phyloP scores from a whole-genome alignment of 2,797 vertebrate species.

The Pangasius djambal region DNA sequence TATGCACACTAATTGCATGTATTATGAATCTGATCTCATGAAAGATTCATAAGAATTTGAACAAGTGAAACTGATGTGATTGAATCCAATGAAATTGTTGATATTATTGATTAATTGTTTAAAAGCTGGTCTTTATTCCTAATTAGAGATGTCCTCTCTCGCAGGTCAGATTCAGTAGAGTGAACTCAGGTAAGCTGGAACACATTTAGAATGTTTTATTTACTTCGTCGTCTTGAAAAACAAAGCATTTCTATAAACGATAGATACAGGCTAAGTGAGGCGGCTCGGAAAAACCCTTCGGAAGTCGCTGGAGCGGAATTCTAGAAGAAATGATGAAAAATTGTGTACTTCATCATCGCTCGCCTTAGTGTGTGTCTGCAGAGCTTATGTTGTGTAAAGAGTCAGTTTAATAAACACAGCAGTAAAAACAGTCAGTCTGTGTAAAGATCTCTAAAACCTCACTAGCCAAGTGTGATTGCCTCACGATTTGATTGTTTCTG shows the following conservation, averaged over 20 bases:
- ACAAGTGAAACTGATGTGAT: neutral
- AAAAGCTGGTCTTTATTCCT: neutral
- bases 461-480: neutral
- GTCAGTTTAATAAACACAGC: neutral
- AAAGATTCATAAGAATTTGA: neutral
- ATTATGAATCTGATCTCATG: neutral
- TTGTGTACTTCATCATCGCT: neutral
- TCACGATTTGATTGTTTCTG: neutral
- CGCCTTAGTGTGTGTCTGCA: neutral
- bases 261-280: neutral
- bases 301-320: neutral
- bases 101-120: neutral
- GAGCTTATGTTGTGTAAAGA: too few relatives aligned
- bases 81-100: neutral
- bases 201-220: neutral
- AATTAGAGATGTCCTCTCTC: neutral
- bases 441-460: neutral
- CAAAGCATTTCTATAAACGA: neutral
- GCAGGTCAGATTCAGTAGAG: too few relatives aligned
- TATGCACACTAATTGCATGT: neutral
- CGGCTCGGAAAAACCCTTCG: neutral
- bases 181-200: neutral
- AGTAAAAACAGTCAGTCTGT: neutral
- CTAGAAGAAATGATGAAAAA: neutral
- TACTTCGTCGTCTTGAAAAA: neutral